These are phyloP conservation scores for Syngnathoides biaculeatus DNA, from an alignment of 2,113 vertebrate genomes.

Conservation along the genomic window DNA sequence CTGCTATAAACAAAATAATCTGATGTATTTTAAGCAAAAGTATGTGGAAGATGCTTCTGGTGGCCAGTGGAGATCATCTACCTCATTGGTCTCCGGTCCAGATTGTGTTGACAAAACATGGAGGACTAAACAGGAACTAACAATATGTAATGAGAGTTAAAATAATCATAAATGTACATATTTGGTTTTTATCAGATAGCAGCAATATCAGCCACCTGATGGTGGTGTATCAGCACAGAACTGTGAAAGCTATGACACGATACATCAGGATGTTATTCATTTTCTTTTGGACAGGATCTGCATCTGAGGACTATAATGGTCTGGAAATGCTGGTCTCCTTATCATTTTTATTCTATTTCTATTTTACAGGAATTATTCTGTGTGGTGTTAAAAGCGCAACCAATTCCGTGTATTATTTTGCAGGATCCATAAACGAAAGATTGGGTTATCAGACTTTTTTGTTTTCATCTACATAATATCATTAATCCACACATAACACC, in stretches of 20 bases:
- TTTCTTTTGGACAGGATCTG: slow-evolving; percentile 39
- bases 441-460: neutral
- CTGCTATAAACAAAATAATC: no score
- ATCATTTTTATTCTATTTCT: slow-evolving; percentile 45
- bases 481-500: neutral
- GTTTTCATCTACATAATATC: neutral
- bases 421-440: slow-evolving; percentile 2
- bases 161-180: neutral
- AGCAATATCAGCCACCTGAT: neutral
- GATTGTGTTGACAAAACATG: neutral
- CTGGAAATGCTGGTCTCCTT: slow-evolving; percentile 55
- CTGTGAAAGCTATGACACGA: no score
- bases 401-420: neutral
- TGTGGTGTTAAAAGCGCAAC: neutral
- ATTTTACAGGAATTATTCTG: slow-evolving; percentile 21
- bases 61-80: no score
- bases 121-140: neutral
- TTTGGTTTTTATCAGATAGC: neutral
- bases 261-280: no score
- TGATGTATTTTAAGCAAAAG: no score
- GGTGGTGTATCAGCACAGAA: no score
- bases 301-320: slow-evolving; percentile 59
- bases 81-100: neutral
- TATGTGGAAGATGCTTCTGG: no score
- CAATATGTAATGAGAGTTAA: neutral